phyloP scores from a whole-genome alignment of 1,140 invertebrate genomes.

The Musca vetustissima region DNA sequence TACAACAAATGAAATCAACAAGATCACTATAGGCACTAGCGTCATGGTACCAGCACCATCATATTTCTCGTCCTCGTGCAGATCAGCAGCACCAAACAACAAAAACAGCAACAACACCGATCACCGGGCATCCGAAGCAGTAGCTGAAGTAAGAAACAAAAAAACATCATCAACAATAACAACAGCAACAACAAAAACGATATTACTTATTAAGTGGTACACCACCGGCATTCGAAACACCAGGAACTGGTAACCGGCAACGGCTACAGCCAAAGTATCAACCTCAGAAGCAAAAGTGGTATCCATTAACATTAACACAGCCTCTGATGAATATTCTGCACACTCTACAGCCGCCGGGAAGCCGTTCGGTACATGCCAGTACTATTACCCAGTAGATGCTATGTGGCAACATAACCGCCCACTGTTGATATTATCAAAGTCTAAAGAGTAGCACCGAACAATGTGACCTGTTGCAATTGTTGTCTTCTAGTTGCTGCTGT shows the following conservation, averaged over 20 bases:
- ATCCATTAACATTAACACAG: too few species aligned
- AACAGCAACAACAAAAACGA: slow-evolving; percentile 9
- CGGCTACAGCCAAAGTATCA: background rate
- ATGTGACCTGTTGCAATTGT: slow-evolving; percentile 13
- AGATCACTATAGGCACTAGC: background rate
- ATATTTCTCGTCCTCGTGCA: background rate
- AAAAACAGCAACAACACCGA: background rate
- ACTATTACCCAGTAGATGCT: background rate
- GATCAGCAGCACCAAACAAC: slow-evolving; percentile 6
- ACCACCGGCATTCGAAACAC: background rate
- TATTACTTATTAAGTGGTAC: slow-evolving; percentile 16
- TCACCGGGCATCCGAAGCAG: background rate
- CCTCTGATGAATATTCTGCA: too few species aligned
- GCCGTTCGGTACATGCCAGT: too few species aligned
- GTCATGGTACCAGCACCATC: background rate
- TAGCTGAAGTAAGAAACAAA: background rate
- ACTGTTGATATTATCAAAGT: slow-evolving; percentile 15
- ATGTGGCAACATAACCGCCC: slow-evolving; percentile 23
- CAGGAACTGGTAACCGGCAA: background rate
- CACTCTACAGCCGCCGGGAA: too few species aligned
- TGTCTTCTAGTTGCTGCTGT: slow-evolving; percentile 4
- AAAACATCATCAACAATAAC: background rate
- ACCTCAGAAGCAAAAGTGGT: too few species aligned
- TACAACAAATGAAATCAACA: background rate
- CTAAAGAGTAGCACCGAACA: slow-evolving; percentile 5